Conservation (phyloP, 2,113 vertebrate species). For the Percopsis transmontana region DNA sequence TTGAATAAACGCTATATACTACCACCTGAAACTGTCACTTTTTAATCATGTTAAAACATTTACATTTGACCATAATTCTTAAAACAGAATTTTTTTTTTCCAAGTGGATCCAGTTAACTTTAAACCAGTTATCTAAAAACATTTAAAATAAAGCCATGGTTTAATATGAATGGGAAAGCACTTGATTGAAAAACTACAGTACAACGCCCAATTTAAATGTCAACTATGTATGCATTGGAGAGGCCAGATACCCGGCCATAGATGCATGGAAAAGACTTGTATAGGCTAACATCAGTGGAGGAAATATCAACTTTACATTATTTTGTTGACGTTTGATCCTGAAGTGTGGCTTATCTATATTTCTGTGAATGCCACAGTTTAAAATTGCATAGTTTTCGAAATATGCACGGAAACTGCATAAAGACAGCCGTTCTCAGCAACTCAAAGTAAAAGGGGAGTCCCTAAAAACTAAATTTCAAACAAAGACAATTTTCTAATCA, state of each 20-base stretch:
- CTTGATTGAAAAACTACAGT: constrained; percentile 23
- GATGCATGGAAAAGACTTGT: too few relatives aligned
- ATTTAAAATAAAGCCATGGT: constrained; percentile 17
- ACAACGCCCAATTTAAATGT: constrained; percentile 45
- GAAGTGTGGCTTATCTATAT: constrained; percentile 8
- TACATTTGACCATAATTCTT: constrained; percentile 70
- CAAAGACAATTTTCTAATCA: too few relatives aligned
- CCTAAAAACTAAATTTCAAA: too few relatives aligned
- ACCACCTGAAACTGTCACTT: constrained; percentile 14
- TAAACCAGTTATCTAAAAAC: constrained; percentile 31
- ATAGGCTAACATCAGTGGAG: constrained; percentile 2
- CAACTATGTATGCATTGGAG: constrained; percentile 13
- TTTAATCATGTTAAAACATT: constrained; percentile 17
- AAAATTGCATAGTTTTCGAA: constrained; percentile 69
- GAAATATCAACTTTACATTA: constrained; percentile 15
- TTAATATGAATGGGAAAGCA: constrained; percentile 39
- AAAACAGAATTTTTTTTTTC: constrained; percentile 73
- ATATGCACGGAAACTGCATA: constrained; percentile 27
- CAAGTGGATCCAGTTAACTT: constrained; percentile 47
- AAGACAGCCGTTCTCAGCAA: too few relatives aligned
- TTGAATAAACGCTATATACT: not conserved
- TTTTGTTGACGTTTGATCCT: constrained; percentile 5
- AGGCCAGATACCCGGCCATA: constrained; percentile 18
- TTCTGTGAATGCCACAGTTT: constrained; percentile 43
- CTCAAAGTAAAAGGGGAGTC: too few relatives aligned